phyloP scores from a whole-genome alignment of 2,888 invertebrate genomes.

The Tipula lateralis region DNA sequence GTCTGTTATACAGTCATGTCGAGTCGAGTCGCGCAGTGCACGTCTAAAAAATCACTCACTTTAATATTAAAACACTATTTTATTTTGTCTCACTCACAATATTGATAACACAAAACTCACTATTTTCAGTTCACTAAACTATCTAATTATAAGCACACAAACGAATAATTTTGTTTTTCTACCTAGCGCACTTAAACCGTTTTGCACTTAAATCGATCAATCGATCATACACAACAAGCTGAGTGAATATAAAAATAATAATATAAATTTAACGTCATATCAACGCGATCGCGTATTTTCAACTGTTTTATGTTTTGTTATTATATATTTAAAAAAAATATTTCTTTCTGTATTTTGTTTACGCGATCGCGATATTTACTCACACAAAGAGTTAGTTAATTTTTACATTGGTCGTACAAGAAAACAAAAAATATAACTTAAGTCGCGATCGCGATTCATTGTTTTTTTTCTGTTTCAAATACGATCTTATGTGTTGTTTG shows the following conservation, averaged over 20 bases:
- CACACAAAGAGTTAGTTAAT: not conserved
- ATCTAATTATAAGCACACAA: too few relatives aligned
- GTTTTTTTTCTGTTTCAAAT: not conserved
- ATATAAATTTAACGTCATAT: not conserved
- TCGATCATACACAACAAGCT: not conserved
- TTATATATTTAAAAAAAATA: not conserved
- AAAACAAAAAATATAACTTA: not conserved
- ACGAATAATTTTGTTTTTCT: not conserved
- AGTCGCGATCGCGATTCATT: not conserved
- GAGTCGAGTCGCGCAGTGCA: not conserved
- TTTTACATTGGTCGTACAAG: not conserved
- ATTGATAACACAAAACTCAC: not conserved
- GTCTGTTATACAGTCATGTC: not conserved
- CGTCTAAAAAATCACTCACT: not conserved
- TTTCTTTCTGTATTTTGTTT: not conserved
- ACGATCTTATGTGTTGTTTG: not conserved
- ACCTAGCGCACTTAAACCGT: too few relatives aligned
- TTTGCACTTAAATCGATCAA: not conserved
- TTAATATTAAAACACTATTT: not conserved
- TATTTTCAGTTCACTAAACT: not conserved
- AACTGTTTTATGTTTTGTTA: constrained; percentile 5
- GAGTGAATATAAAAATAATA: not conserved
- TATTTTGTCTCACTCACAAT: not conserved
- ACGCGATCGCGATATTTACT: not conserved
- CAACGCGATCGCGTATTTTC: not conserved